Conservation (phyloP, 1,140 invertebrate species). For the Brachionus koreanus region DNA sequence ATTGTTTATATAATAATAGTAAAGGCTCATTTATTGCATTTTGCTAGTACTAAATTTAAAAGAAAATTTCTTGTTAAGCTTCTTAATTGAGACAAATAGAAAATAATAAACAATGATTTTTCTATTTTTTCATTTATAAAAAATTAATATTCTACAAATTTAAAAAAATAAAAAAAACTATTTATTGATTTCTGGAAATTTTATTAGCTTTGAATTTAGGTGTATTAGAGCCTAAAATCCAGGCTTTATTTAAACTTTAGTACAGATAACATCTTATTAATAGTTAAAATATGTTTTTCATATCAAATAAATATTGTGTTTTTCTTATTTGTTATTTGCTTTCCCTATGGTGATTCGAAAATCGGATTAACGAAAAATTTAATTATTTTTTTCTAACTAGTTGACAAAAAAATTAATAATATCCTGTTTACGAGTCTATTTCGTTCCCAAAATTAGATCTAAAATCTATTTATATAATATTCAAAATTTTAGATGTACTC, state of each 20-base stretch:
- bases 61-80: not conserved
- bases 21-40: constrained; percentile 37
- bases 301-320: not conserved
- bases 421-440: not conserved
- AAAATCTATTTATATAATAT: not conserved
- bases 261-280: not conserved
- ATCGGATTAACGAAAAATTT: not conserved
- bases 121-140: constrained; percentile 5
- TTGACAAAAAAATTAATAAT: not conserved
- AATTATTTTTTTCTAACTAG: not conserved
- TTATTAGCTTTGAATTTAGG: not conserved
- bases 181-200: constrained; percentile 15
- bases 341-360: not conserved
- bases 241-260: not conserved
- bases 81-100: not conserved
- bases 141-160: constrained; percentile 23
- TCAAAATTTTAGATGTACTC: not conserved
- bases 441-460: not conserved
- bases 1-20: constrained; percentile 34
- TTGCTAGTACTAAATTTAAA: not conserved
- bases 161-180: not conserved
- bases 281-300: not conserved
- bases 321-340: constrained; percentile 4
- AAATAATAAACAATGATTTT: not conserved
- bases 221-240: not conserved